Evolutionary conservation across 2,888 invertebrate genomes (phyloP).

Genomic region (Exocentrus adspersus): DNA sequence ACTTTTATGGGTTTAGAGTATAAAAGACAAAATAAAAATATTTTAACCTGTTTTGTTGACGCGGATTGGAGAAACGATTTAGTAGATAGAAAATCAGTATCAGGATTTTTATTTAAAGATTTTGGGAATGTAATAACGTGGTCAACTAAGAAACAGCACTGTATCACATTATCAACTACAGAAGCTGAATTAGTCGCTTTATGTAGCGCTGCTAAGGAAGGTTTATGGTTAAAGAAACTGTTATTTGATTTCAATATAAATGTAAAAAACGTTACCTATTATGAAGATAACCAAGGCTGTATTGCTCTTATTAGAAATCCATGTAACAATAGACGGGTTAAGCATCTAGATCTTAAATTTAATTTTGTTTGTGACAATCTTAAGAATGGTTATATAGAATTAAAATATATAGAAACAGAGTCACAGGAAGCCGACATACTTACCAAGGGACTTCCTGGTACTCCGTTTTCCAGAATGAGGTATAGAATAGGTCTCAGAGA

Average conservation of each 20-base stretch:
- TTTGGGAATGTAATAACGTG: constrained; percentile 53
- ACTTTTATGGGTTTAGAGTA: constrained; percentile 1
- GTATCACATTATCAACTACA: constrained; percentile 35
- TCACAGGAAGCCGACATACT: constrained; percentile 20
- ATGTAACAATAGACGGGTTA: constrained; percentile 30
- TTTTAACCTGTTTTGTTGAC: constrained; percentile 27
- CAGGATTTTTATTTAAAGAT: constrained; percentile 49
- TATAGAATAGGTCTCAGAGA: neutral
- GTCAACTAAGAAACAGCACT: constrained; percentile 33
- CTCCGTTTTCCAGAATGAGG: neutral
- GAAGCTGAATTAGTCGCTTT: constrained; percentile 34
- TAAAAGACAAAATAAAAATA: constrained; percentile 5
- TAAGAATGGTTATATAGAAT: constrained; percentile 14
- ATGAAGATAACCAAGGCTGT: constrained; percentile 26
- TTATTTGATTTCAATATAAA: constrained; percentile 31
- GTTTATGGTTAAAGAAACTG: constrained; percentile 33
- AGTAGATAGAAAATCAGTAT: constrained; percentile 63
- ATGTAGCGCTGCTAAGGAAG: constrained; percentile 27
- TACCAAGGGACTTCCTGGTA: constrained; percentile 18
- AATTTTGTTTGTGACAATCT: constrained; percentile 33
- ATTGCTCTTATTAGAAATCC: constrained; percentile 29
- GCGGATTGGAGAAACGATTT: constrained; percentile 29
- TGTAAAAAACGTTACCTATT: constrained; percentile 17
- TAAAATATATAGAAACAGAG: constrained; percentile 12
- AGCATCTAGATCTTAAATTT: constrained; percentile 35